Percentiles rank a stretch among this genome's conserved stretches.
Conservation (phyloP, 2,797 vertebrate genomes). For the Allobates femoralis region DNA sequence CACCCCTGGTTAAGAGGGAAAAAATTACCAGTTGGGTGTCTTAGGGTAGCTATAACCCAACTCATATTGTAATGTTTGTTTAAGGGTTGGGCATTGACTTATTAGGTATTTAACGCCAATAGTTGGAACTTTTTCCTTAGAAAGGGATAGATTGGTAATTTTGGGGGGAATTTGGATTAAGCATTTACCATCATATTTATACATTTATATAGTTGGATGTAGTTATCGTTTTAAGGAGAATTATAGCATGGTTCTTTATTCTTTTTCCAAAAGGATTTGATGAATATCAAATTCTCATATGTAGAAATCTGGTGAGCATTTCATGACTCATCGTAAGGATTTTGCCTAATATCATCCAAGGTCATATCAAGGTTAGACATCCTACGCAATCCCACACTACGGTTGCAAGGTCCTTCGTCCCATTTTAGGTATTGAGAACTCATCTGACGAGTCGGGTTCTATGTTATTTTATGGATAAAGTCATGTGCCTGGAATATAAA, state of each 20-base stretch:
- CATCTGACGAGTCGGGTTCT: neutral
- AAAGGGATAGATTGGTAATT: no score
- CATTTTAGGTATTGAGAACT: constrained; percentile 9
- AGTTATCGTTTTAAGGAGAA: neutral
- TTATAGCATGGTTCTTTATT: neutral
- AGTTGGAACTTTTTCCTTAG: no score
- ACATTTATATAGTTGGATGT: neutral
- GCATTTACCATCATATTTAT: neutral
- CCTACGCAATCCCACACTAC: neutral
- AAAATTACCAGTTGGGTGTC: no score
- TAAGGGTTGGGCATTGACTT: no score
- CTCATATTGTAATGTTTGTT: no score
- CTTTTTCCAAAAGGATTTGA: constrained; percentile 27
- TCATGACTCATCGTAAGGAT: constrained; percentile 34
- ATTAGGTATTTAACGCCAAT: no score
- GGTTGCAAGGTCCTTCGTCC: neutral
- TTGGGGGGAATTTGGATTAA: neutral
- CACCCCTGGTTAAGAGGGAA: no score
- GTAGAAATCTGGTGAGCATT: constrained; percentile 40
- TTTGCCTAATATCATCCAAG: constrained; percentile 19
- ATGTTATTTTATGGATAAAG: constrained; percentile 32
- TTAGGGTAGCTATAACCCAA: no score
- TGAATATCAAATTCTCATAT: constrained; percentile 35
- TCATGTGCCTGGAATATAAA: constrained; percentile 14
- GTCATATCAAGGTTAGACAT: constrained; percentile 9